Percentiles rank a stretch among this genome's conserved stretches.
Conservation (phyloP, 2,113 vertebrate genomes). For the Corythoichthys haematopterus region DNA sequence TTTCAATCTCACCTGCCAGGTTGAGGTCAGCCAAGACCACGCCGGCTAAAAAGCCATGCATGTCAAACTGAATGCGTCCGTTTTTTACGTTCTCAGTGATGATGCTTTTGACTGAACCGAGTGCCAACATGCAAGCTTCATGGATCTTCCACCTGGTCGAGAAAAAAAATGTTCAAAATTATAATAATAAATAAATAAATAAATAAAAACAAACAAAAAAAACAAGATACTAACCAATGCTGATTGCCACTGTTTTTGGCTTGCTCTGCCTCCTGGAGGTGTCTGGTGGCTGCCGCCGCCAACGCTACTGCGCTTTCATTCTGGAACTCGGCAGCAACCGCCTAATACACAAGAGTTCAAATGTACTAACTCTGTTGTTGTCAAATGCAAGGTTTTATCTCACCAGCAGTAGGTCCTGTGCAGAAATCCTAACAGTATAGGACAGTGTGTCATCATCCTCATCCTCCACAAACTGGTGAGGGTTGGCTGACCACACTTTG, state of each 20-base stretch:
- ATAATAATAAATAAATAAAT: background rate
- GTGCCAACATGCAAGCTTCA: conserved; percentile 93
- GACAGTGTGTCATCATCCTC: conserved; percentile 98
- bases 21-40: conserved; percentile 94
- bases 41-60: conserved; percentile 92
- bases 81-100: conserved; percentile 93
- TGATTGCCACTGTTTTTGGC: conserved; percentile 80
- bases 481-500: conserved; percentile 95
- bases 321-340: conserved; percentile 94
- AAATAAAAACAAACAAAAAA: background rate
- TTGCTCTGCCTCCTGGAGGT: conserved; percentile 94
- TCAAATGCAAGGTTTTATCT: conserved; percentile 21
- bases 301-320: conserved; percentile 92
- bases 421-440: conserved; percentile 94
- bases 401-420: conserved; percentile 94
- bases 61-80: conserved; percentile 90
- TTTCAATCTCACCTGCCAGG: conserved; percentile 74
- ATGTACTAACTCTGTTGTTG: background rate
- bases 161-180: background rate
- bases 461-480: conserved; percentile 97
- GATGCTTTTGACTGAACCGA: conserved; percentile 93
- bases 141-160: conserved; percentile 92
- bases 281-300: conserved; percentile 90
- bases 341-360: conserved; percentile 64
- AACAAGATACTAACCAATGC: conserved; percentile 78